Percentiles rank a stretch among this genome's conserved stretches.
phyloP scores from a whole-genome alignment of 2,888 invertebrate species.

The Tenthredo mesomela region DNA sequence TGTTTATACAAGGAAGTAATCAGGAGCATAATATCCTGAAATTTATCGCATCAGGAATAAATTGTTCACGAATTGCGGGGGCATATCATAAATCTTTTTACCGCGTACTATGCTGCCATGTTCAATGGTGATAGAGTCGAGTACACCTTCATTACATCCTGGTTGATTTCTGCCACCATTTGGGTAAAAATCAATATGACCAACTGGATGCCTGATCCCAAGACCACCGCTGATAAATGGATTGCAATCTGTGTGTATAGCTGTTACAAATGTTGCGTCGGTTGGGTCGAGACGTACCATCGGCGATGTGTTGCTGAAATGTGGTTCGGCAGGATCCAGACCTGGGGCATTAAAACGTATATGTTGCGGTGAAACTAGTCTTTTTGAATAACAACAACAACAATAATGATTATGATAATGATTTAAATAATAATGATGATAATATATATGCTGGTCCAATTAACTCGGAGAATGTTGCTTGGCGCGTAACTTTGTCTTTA shows the following conservation, averaged over 20 bases:
- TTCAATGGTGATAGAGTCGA: constrained; percentile 83
- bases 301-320: constrained; percentile 90
- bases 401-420: not conserved
- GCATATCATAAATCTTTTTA: constrained; percentile 60
- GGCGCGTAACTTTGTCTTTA: constrained; percentile 19
- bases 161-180: constrained; percentile 93
- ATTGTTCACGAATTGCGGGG: not conserved
- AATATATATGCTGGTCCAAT: not conserved
- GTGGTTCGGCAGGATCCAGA: constrained; percentile 95
- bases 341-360: constrained; percentile 70
- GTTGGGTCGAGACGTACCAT: constrained; percentile 91
- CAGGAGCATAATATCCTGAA: not conserved
- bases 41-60: no score
- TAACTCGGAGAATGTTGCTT: constrained; percentile 11
- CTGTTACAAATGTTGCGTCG: constrained; percentile 94
- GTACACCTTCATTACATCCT: constrained; percentile 82
- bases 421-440: not conserved
- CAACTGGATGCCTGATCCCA: constrained; percentile 90
- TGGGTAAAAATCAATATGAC: constrained; percentile 95
- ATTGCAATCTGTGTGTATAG: constrained; percentile 93
- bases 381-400: not conserved
- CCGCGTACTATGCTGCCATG: constrained; percentile 83
- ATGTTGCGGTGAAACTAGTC: not conserved
- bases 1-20: not conserved
- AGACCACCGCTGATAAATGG: constrained; percentile 88